These are phyloP conservation scores for Ceuthmochares aereus DNA, from an alignment of 2,113 vertebrate genomes.

Conservation along the genomic window DNA sequence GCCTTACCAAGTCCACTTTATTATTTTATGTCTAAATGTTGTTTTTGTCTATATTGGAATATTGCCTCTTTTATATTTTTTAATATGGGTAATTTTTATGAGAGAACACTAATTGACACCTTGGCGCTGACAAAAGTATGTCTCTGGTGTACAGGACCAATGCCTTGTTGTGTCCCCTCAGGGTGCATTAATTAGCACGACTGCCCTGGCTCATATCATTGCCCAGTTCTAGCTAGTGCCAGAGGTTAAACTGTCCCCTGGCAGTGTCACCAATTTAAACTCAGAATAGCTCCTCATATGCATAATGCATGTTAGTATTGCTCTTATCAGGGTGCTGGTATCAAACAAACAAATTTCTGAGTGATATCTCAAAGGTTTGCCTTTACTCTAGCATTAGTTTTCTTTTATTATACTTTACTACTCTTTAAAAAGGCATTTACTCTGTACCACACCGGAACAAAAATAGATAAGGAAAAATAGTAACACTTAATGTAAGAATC, in stretches of 20 bases:
- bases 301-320: background rate
- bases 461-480: background rate
- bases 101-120: conserved; percentile 26
- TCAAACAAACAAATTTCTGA: background rate
- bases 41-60: conserved; percentile 13
- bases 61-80: background rate
- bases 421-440: background rate
- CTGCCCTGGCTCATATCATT: conserved; percentile 11
- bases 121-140: background rate
- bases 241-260: conserved; percentile 61
- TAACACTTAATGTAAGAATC: background rate
- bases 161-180: conserved; percentile 35
- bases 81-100: background rate
- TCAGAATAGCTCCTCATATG: background rate
- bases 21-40: background rate
- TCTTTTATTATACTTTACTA: background rate
- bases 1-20: background rate
- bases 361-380: background rate
- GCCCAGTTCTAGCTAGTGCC: conserved; percentile 46
- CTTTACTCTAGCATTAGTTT: background rate
- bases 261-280: background rate
- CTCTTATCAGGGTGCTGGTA: background rate
- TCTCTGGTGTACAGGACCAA: conserved; percentile 47
- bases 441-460: background rate
- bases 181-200: conserved; percentile 55